Base-by-base conservation (phyloP, 2,113 vertebrate genomes). In the Rhea americana region DNA sequence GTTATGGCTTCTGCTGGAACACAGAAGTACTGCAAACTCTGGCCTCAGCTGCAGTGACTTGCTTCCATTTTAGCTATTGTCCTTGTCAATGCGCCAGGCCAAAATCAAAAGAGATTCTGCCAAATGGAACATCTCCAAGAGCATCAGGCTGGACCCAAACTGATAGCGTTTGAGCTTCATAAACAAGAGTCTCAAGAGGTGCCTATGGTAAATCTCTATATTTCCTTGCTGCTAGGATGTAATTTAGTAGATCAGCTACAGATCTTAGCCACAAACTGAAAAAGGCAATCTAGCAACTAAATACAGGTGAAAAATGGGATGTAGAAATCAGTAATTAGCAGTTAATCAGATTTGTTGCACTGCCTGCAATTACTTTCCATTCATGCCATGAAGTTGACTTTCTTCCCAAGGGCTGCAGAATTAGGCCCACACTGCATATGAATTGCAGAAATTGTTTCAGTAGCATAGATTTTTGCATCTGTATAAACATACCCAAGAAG, bases 261-360 rank as follows among this genome's bases (percentile, higher is more conserved):
- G 19, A 39, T 30, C 51, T 22, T 21, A 80, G 83, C 43, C 86
- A 76, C 62, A 85, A 17, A 65, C 62, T 84, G 80, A 19, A 55
- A 71, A 79, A 92, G 50, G 76, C 79, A 43, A 72, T 24, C 20
- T 25, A 83, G 70, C 80, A 85, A 83, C 68, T 0, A 20, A 75
- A 70, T 11, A 55, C 71, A 62, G 58, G 55, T 3, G 0, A 67
- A 67, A 84, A 74, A 53, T 39, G 19, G 83, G 70, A 83, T 58
- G 58, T 74, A 85, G 70, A 59, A 81, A 66, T 30, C 18, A 59
- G 74, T 80, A 78, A 75, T 92, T 68, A 89, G 83, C 65, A 89
- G 76, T 56, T 94, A 91, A 95, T 82, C 79, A 90, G 80, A 90
- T 95, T 93, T 90, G 58, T 32, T 90, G 91, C 77, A 88, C 58